phyloP scores from a whole-genome alignment of 2,888 invertebrate species.

The Limnephilus rhombicus region DNA sequence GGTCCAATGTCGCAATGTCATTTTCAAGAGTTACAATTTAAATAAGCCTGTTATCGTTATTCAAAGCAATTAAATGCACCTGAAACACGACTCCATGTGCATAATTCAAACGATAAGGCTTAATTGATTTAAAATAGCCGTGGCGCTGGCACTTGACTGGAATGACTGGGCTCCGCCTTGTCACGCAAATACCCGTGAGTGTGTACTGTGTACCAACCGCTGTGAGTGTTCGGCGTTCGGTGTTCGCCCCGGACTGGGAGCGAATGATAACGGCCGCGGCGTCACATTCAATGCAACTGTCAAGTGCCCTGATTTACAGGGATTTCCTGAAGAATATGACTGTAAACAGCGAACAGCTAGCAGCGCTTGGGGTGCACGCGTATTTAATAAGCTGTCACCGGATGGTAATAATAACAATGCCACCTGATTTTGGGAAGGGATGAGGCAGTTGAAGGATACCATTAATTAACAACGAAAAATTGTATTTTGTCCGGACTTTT shows the following conservation, averaged over 20 bases:
- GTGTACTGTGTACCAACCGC: no score
- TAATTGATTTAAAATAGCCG: not conserved
- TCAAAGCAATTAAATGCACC: conserved; percentile 1
- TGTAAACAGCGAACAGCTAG: not conserved
- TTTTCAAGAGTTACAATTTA: not conserved
- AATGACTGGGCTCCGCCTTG: not conserved
- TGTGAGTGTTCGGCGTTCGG: not conserved
- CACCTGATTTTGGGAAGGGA: not conserved
- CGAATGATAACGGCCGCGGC: not conserved
- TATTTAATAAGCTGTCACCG: not conserved
- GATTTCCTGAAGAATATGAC: conserved; percentile 40
- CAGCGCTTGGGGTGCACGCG: not conserved
- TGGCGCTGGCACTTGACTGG: not conserved
- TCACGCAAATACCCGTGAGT: not conserved
- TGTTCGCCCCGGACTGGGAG: not conserved
- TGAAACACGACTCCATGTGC: not conserved
- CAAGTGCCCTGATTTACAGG: conserved; percentile 16
- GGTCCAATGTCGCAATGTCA: not conserved
- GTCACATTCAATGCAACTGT: conserved; percentile 12
- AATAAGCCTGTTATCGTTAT: not conserved
- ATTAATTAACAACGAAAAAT: not conserved
- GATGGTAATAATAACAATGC: not conserved
- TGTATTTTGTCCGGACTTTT: no score
- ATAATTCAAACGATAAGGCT: not conserved
- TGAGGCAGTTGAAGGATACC: not conserved